phyloP scores from a whole-genome alignment of 2,797 vertebrate species.

The Sarcoramphus papa region DNA sequence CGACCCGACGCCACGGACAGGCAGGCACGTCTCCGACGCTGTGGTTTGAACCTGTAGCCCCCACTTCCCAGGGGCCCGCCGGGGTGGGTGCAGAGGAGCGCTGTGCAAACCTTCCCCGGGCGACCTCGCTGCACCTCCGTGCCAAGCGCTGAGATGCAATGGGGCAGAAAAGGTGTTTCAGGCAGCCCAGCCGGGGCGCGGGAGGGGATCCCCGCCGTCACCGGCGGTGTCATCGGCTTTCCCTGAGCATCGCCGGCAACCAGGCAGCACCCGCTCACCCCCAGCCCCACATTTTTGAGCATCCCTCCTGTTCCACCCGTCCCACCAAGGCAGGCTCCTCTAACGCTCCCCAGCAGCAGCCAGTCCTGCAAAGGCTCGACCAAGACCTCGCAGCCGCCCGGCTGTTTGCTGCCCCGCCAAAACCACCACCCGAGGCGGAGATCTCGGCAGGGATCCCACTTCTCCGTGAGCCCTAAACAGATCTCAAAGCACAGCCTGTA shows the following conservation, averaged over 20 bases:
- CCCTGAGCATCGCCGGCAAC: neutral
- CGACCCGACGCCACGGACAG: too few species aligned
- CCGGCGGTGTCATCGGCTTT: too few species aligned
- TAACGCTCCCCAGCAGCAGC: neutral
- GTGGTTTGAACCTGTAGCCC: fast-evolving
- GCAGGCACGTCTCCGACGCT: neutral
- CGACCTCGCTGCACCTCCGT: neutral
- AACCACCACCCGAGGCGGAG: too few species aligned
- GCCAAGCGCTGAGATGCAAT: neutral
- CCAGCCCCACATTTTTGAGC: too few species aligned
- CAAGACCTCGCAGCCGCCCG: neutral
- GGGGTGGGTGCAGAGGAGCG: neutral
- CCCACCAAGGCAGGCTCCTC: neutral
- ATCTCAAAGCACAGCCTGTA: neutral
- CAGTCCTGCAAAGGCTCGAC: neutral
- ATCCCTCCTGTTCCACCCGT: neutral
- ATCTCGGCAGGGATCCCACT: neutral
- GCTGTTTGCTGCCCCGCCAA: neutral
- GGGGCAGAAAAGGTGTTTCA: neutral
- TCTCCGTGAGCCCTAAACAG: neutral
- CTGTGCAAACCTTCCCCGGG: neutral
- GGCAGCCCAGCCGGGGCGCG: neutral
- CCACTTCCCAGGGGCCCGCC: neutral
- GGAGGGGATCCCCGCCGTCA: neutral
- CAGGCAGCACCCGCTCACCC: neutral